Conservation (phyloP, 2,888 invertebrate species). For the Erebia ligea region DNA sequence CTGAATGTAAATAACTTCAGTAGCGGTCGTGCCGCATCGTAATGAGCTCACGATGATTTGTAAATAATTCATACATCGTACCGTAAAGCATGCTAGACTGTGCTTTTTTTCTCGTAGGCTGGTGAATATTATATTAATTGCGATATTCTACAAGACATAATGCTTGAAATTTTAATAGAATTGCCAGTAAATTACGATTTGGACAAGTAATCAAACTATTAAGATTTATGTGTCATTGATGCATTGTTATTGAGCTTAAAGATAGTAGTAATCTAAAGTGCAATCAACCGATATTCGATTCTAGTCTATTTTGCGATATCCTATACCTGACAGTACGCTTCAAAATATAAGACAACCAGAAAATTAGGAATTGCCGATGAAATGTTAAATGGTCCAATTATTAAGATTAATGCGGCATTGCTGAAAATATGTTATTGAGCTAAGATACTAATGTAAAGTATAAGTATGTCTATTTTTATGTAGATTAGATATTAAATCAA, state of each 20-base stretch:
- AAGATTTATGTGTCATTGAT: too few relatives aligned
- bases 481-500: not conserved
- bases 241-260: too few relatives aligned
- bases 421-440: not conserved
- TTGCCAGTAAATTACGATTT: too few relatives aligned
- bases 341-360: too few relatives aligned
- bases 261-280: too few relatives aligned
- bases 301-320: too few relatives aligned
- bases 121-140: constrained; percentile 37
- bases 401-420: not conserved
- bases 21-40: constrained; percentile 56
- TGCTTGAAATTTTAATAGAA: too few relatives aligned
- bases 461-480: not conserved
- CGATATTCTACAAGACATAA: constrained; percentile 18
- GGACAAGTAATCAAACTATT: too few relatives aligned
- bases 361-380: too few relatives aligned
- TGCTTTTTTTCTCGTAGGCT: constrained; percentile 37
- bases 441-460: not conserved
- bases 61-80: constrained; percentile 57
- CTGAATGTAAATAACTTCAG: constrained; percentile 50
- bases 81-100: constrained; percentile 41
- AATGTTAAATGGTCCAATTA: not conserved
- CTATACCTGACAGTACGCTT: too few relatives aligned
- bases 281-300: too few relatives aligned
- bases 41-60: constrained; percentile 61